Conservation (phyloP, 2,113 vertebrate genomes). For the Zosterops hypoxanthus region DNA sequence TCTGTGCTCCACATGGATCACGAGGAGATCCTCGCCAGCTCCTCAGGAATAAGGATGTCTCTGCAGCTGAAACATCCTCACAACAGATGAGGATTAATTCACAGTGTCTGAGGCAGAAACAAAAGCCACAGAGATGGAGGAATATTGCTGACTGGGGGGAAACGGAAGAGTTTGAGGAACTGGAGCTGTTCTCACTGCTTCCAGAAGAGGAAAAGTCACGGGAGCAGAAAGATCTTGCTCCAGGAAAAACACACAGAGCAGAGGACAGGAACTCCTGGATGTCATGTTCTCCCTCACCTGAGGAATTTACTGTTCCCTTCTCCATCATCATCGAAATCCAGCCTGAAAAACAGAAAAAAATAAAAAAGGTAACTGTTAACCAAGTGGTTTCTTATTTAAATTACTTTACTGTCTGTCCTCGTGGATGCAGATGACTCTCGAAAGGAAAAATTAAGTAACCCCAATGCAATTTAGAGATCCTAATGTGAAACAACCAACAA, state of each 20-base stretch:
- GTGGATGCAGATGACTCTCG: background rate
- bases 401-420: background rate
- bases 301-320: constrained; percentile 89
- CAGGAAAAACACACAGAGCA: background rate
- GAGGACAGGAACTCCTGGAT: accelerated
- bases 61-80: background rate
- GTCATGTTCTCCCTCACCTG: constrained; percentile 74
- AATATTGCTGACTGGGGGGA: background rate
- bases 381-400: background rate
- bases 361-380: background rate
- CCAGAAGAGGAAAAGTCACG: background rate
- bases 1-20: background rate
- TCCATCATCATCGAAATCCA: constrained; percentile 85
- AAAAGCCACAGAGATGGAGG: background rate
- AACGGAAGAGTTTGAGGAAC: background rate
- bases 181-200: background rate
- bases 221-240: background rate
- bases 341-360: constrained; percentile 53
- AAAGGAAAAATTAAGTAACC: background rate
- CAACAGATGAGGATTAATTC: background rate
- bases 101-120: background rate
- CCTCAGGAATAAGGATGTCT: background rate
- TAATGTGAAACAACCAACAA: accelerated
- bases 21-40: accelerated
- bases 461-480: background rate